Evolutionary conservation across 2,888 invertebrate species (phyloP).

Genomic region (Caenorhabditis wallacei): DNA sequence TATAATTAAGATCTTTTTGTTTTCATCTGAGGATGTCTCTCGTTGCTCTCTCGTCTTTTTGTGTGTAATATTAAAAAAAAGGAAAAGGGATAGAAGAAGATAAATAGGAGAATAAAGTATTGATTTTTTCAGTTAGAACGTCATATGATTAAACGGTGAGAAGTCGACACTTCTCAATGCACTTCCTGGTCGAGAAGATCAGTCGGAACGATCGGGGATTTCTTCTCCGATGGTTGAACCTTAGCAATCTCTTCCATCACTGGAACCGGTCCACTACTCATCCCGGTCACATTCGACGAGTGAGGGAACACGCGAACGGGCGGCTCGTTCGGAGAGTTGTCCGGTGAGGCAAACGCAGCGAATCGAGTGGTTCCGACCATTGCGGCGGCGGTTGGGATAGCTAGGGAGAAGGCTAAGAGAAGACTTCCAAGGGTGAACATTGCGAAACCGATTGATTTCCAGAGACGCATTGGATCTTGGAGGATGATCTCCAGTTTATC

Average conservation of each 20-base stretch:
- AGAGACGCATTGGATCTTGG: slow-evolving; percentile 80
- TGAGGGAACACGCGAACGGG: slow-evolving; percentile 81
- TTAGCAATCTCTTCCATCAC: slow-evolving; percentile 82
- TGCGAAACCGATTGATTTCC: slow-evolving; percentile 77
- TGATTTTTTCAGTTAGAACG: slow-evolving; percentile 1
- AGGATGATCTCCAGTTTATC: slow-evolving; percentile 78
- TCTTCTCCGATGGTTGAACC: slow-evolving; percentile 77
- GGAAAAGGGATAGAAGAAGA: no score
- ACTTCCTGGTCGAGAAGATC: slow-evolving; percentile 64
- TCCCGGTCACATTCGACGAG: slow-evolving; percentile 52
- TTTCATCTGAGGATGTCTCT: not conserved
- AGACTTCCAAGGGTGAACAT: slow-evolving; percentile 80
- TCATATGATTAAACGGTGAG: no score
- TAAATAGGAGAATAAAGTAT: not conserved
- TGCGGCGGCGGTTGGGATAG: slow-evolving; percentile 80
- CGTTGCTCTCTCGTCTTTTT: not conserved
- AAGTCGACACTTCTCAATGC: slow-evolving; percentile 37
- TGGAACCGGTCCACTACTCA: slow-evolving; percentile 79
- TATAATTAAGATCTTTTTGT: not conserved
- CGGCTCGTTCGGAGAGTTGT: slow-evolving; percentile 82
- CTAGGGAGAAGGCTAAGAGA: slow-evolving; percentile 79
- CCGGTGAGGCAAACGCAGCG: slow-evolving; percentile 78
- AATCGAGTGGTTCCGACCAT: slow-evolving; percentile 77
- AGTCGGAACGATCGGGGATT: slow-evolving; percentile 28
- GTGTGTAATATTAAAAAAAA: not conserved